Evolutionary conservation across 2,797 vertebrate genomes (phyloP).

Genomic region (Coccyzus lansbergi): DNA sequence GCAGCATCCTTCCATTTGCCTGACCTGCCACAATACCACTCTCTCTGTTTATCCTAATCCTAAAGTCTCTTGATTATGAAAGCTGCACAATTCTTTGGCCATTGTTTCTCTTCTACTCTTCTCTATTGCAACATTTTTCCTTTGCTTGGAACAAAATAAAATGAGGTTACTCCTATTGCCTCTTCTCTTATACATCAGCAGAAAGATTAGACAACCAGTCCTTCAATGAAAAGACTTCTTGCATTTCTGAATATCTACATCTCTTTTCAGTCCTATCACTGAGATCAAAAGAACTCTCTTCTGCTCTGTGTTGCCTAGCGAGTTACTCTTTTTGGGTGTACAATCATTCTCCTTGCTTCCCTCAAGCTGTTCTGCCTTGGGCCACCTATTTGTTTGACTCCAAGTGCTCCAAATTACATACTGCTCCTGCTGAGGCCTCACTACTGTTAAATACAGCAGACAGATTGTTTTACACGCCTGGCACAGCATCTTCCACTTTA

Average conservation of each 20-base stretch:
- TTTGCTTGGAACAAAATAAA: background rate
- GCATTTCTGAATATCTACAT: background rate
- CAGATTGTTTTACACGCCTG: background rate
- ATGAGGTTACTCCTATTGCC: background rate
- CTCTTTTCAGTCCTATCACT: background rate
- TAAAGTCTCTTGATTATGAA: background rate
- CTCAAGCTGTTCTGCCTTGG: background rate
- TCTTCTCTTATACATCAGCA: background rate
- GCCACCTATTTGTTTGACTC: background rate
- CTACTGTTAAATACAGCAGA: background rate
- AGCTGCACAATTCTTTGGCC: background rate
- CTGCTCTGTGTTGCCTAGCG: background rate
- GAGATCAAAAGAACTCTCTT: background rate
- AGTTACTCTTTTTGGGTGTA: background rate
- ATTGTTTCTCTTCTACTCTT: background rate
- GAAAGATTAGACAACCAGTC: background rate
- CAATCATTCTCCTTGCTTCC: background rate
- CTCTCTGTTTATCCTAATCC: background rate
- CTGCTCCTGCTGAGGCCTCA: background rate
- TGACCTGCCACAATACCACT: rapidly evolving
- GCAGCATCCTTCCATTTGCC: background rate
- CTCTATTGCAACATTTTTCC: background rate
- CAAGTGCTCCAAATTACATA: background rate
- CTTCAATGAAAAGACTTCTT: background rate
- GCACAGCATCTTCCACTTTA: background rate